phyloP scores from a whole-genome alignment of 2,888 invertebrate genomes.

The Metopia argyrocephala region DNA sequence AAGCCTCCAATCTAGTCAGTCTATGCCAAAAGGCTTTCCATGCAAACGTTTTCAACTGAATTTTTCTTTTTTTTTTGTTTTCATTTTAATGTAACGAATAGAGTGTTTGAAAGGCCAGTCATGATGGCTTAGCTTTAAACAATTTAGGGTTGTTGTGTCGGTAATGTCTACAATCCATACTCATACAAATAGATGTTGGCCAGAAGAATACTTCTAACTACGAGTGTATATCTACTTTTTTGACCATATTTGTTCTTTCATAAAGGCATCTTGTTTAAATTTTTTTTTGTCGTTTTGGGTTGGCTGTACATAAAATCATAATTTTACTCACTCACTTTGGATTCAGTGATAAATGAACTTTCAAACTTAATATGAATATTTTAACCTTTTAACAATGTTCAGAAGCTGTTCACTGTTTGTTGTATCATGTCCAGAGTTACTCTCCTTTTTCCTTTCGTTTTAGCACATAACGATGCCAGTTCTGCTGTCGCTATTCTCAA shows the following conservation, averaged over 20 bases:
- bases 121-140: slow-evolving; percentile 30
- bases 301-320: slow-evolving; percentile 48
- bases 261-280: not conserved
- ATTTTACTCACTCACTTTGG: slow-evolving; percentile 57
- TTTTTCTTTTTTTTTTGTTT: not conserved
- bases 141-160: slow-evolving; percentile 38
- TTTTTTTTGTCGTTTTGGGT: not conserved
- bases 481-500: not conserved
- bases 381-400: slow-evolving; percentile 59
- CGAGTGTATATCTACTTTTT: not conserved
- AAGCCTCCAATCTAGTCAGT: slow-evolving; percentile 47
- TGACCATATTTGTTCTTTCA: not conserved
- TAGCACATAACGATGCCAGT: not conserved
- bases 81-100: not conserved
- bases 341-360: slow-evolving; percentile 61
- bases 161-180: not conserved
- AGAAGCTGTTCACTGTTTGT: slow-evolving; percentile 52
- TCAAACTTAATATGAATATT: slow-evolving; percentile 57
- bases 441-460: not conserved
- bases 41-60: slow-evolving; percentile 32
- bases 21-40: not conserved
- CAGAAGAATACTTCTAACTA: not conserved
- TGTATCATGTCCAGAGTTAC: not conserved
- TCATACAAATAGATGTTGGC: slow-evolving; percentile 12
- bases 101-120: slow-evolving; percentile 60